Evolutionary conservation across 2,113 vertebrate genomes (phyloP).

Genomic region (Scomber japonicus): DNA sequence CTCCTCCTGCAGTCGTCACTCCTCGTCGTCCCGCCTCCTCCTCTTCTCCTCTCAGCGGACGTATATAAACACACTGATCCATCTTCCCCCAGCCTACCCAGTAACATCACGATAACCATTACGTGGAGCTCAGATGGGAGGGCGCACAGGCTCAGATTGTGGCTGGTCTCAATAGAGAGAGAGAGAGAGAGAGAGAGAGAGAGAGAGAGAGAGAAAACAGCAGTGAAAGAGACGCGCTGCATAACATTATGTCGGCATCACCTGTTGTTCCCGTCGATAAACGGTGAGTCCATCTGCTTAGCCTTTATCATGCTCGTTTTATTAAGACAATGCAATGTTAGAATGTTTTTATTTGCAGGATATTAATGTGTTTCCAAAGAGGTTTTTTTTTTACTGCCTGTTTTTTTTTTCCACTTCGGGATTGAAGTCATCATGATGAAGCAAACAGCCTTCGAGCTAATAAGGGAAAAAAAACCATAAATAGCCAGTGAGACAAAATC

Average conservation of each 20-base stretch:
- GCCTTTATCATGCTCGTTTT: background rate
- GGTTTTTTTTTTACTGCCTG: background rate
- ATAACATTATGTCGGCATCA: constrained; percentile 56
- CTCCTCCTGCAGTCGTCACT: constrained; percentile 78
- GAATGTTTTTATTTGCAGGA: background rate
- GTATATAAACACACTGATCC: constrained; percentile 84
- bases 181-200: background rate
- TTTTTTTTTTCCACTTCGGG: constrained; percentile 3
- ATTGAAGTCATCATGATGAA: constrained; percentile 8
- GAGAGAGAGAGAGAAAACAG: background rate
- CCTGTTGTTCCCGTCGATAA: constrained; percentile 79
- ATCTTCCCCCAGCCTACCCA: constrained; percentile 80
- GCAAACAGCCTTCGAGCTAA: background rate
- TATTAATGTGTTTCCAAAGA: background rate
- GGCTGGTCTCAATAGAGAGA: constrained; percentile 59
- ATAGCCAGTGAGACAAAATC: background rate
- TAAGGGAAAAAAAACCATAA: background rate
- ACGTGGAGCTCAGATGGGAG: constrained; percentile 75
- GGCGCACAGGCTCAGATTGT: constrained; percentile 63
- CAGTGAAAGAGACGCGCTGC: constrained; percentile 12
- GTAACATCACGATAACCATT: constrained; percentile 79
- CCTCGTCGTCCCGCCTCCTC: constrained; percentile 74
- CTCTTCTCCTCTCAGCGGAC: constrained; percentile 76
- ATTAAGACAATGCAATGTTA: background rate
- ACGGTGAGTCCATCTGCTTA: constrained; percentile 71